Evolutionary conservation across 2,797 vertebrate species (phyloP), one percentile per base, ranked within the genome.

Genomic region (Aselliscus stoliczkanus): DNA sequence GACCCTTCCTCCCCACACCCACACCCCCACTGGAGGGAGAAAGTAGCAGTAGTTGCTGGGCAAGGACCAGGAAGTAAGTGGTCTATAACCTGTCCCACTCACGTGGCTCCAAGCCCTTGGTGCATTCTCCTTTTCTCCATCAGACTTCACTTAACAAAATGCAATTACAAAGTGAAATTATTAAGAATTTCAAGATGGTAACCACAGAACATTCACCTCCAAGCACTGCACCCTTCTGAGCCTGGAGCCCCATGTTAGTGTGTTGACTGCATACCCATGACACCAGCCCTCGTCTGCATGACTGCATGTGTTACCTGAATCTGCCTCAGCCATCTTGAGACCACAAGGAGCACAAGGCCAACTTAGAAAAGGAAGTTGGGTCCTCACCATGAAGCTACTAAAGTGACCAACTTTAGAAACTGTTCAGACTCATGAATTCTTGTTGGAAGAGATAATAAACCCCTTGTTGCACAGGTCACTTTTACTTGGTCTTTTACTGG

Each of bases 401-500:
- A 93, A 80, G 75, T 82, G 86, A 54, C 15, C 14, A 80, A 39
- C 5, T 17, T 65, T 93, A 80, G 67, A 80, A 77, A 90, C 21
- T 56, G 1, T 17, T 14, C 11, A 70, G 29, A 27, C 20, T 83
- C 39, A 80, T 85, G 15, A 79, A 94, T 47, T 79, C 37, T 94
- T 79, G 1, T 64, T 76, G 34, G 31, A 58, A 34, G 47, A 69
- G 9, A 14, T 47, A 90, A 96, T 39, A 91, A 69, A 72, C 2
- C 5, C 20, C 29, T 47, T 50, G 56, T 73, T 92, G 90, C 70
- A 44, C n/a, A 73, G 12, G 27, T 3, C 17, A 62, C 15, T 89
- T 94, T 94, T 88, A 50, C n/a, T 29, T 73, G 39, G 3, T 56
- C 44, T 54, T 92, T 96, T 73, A 72, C 42, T 84, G 80, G 50